These are phyloP conservation scores for Trilocha varians DNA, from an alignment of 2,888 invertebrate genomes.

Conservation along the genomic window DNA sequence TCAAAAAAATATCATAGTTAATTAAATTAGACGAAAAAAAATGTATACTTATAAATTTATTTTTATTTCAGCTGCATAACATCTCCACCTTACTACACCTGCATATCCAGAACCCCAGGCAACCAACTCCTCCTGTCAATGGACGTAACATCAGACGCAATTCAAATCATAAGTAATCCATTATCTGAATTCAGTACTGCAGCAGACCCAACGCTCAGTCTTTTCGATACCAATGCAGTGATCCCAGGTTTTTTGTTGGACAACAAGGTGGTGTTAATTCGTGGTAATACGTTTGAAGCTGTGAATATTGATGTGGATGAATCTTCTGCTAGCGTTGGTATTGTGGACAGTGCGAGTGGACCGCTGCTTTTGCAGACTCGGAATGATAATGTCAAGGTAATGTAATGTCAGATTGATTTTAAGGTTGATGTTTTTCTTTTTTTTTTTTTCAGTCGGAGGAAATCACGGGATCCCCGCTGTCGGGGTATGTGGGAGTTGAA, in stretches of 20 bases:
- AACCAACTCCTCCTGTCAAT: slow-evolving; percentile 73
- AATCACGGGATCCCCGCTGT: too few species aligned
- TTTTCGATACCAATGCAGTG: slow-evolving; percentile 39
- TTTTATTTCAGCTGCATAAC: slow-evolving; percentile 72
- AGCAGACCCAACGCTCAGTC: slow-evolving; percentile 28
- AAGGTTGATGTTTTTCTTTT: too few species aligned
- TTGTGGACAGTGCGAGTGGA: slow-evolving; percentile 43
- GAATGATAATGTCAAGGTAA: slow-evolving; percentile 44
- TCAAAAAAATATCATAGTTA: too few species aligned
- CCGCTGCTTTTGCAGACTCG: slow-evolving; percentile 46
- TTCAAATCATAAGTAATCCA: slow-evolving; percentile 62
- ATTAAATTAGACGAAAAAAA: too few species aligned
- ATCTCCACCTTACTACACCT: slow-evolving; percentile 77
- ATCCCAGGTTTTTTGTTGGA: slow-evolving; percentile 53
- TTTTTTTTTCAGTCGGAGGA: too few species aligned
- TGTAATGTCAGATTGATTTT: too few species aligned
- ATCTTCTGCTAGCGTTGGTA: slow-evolving; percentile 36
- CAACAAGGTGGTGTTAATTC: slow-evolving; percentile 47
- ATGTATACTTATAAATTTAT: neutral
- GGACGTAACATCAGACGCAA: slow-evolving; percentile 71
- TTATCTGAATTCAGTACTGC: slow-evolving; percentile 39
- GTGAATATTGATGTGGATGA: slow-evolving; percentile 32
- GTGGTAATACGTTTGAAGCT: slow-evolving; percentile 39
- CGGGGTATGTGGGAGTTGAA: too few species aligned
- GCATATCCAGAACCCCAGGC: slow-evolving; percentile 66